phyloP scores from a whole-genome alignment of 2,797 vertebrate genomes.

The Crax fasciolata region DNA sequence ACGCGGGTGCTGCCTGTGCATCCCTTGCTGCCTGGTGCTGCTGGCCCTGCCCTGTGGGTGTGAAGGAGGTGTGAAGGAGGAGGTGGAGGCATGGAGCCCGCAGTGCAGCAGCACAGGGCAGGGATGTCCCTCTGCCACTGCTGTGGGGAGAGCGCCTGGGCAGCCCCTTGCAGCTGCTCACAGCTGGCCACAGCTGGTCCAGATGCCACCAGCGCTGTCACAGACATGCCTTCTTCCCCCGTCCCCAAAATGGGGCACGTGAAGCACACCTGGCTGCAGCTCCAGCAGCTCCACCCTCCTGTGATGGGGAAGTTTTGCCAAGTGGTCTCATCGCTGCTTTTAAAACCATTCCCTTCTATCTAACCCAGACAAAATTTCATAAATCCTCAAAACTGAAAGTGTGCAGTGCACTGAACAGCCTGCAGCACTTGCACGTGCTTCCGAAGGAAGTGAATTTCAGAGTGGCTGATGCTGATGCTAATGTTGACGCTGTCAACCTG shows the following conservation, averaged over 20 bases:
- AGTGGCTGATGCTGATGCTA: background rate
- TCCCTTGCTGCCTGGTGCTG: background rate
- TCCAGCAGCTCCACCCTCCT: background rate
- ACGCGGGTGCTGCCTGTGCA: background rate
- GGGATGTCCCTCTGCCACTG: background rate
- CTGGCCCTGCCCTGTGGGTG: background rate
- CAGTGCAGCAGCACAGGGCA: background rate
- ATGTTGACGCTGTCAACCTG: background rate
- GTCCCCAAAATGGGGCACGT: background rate
- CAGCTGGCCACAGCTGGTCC: background rate
- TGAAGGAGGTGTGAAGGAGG: background rate
- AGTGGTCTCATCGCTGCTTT: background rate
- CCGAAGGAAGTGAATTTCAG: constrained; percentile 16
- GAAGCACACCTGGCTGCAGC: background rate
- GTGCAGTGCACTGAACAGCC: background rate
- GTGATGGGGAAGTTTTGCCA: background rate
- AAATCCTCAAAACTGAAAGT: background rate
- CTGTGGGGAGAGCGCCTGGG: background rate
- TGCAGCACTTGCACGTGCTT: background rate
- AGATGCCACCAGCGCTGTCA: background rate
- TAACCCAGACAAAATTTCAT: background rate
- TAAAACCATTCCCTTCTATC: background rate
- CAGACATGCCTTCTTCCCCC: background rate
- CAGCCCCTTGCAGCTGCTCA: background rate
- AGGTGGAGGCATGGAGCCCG: fast-evolving